Percentiles rank a stretch among this genome's conserved stretches.
Conservation (phyloP, 2,888 invertebrate genomes). For the Melinaea marsaeus region DNA sequence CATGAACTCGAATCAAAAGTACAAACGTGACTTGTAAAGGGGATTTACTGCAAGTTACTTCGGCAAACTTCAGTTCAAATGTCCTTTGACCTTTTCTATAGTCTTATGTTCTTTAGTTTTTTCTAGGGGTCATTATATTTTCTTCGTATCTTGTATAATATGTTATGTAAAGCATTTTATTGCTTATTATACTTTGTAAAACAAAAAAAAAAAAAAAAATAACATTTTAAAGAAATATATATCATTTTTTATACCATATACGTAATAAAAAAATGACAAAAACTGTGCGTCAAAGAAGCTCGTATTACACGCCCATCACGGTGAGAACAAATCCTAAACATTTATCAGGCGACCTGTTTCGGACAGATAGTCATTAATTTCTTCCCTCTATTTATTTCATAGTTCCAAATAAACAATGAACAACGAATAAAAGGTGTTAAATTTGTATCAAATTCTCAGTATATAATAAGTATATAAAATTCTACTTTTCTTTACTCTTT, state of each 20-base stretch:
- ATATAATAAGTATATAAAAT: too few relatives aligned
- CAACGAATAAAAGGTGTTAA: slow-evolving; percentile 27
- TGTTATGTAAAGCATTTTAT: background rate
- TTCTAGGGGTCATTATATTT: background rate
- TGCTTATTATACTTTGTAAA: too few relatives aligned
- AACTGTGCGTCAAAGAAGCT: slow-evolving; percentile 9
- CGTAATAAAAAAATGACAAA: background rate
- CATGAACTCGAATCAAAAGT: slow-evolving; percentile 39
- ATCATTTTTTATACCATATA: background rate
- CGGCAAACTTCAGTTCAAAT: slow-evolving; percentile 22
- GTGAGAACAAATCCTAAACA: slow-evolving; percentile 37
- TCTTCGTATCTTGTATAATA: background rate
- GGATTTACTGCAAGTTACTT: slow-evolving; percentile 51
- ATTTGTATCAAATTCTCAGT: background rate
- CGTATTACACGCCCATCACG: slow-evolving; percentile 17
- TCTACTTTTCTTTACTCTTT: too few relatives aligned
- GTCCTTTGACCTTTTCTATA: slow-evolving; percentile 21
- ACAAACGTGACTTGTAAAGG: slow-evolving; percentile 39
- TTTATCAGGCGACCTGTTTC: slow-evolving; percentile 35
- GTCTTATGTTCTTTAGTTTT: slow-evolving; percentile 18
- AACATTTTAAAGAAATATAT: background rate
- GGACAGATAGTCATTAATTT: slow-evolving; percentile 38
- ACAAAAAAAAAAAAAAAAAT: too few relatives aligned
- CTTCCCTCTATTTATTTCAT: slow-evolving; percentile 32
- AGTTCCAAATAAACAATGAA: slow-evolving; percentile 35